These are phyloP conservation scores for Criorhina ranunculi DNA, from an alignment of 2,888 invertebrate species.

Conservation along the genomic window DNA sequence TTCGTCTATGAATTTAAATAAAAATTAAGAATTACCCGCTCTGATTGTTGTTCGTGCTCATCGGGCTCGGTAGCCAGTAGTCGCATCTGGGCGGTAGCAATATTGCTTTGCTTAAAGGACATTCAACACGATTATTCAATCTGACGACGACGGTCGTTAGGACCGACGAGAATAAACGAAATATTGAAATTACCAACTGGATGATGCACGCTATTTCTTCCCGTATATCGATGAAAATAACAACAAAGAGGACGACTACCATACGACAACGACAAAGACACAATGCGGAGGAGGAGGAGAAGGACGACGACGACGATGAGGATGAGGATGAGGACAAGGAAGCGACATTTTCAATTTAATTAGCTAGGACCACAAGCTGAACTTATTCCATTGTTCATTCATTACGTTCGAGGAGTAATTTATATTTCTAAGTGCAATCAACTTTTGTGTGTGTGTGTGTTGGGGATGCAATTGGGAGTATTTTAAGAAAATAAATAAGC, in stretches of 20 bases:
- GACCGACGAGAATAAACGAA: conserved; percentile 30
- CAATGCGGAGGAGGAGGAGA: neutral
- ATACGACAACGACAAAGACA: conserved; percentile 10
- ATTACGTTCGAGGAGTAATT: conserved; percentile 44
- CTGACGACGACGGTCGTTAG: conserved; percentile 49
- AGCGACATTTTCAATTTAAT: conserved; percentile 67
- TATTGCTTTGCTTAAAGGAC: conserved; percentile 59
- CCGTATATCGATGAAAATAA: conserved; percentile 35
- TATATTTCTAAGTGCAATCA: conserved; percentile 58
- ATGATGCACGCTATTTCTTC: conserved; percentile 27
- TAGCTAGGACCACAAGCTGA: conserved; percentile 56
- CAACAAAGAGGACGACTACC: conserved; percentile 5
- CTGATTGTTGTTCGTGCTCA: conserved; percentile 70
- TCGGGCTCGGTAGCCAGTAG: neutral
- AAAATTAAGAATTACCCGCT: conserved; percentile 75
- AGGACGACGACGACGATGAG: conserved; percentile 11
- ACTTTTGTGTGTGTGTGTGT: conserved; percentile 19
- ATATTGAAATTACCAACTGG: conserved; percentile 46
- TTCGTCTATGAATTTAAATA: conserved; percentile 68
- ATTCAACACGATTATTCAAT: conserved; percentile 73
- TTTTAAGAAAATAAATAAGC: too few relatives aligned
- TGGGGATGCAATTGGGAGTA: neutral
- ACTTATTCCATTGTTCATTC: conserved; percentile 62
- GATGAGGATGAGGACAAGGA: conserved; percentile 20
- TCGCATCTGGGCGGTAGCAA: conserved; percentile 72